These are phyloP conservation scores for Gonatopus flavifemur DNA, from an alignment of 1,140 invertebrate genomes.

Conservation along the genomic window DNA sequence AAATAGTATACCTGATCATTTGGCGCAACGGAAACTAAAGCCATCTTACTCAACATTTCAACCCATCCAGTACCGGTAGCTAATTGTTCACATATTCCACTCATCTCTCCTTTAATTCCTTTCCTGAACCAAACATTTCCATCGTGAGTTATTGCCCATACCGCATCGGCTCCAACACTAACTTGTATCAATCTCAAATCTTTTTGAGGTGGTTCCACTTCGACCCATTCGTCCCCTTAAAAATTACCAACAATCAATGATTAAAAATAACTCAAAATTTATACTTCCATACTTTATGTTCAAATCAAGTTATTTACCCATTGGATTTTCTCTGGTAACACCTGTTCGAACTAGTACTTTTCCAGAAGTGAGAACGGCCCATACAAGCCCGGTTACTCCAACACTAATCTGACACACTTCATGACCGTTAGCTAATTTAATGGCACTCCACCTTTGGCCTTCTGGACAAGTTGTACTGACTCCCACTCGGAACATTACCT, in stretches of 20 bases:
- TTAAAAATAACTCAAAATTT: no score
- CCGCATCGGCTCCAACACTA: constrained; percentile 79
- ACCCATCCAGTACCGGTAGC: constrained; percentile 78
- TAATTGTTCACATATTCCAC: constrained; percentile 69
- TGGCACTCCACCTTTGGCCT: constrained; percentile 78
- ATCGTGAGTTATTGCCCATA: constrained; percentile 86
- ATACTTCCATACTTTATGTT: background rate
- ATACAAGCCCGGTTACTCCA: constrained; percentile 80
- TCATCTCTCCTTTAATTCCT: constrained; percentile 73
- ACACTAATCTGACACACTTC: constrained; percentile 84
- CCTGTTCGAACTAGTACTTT: constrained; percentile 77
- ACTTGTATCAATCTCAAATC: constrained; percentile 73
- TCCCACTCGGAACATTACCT: constrained; percentile 82
- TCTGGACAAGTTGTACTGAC: constrained; percentile 81
- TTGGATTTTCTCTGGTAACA: constrained; percentile 71
- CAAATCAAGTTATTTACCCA: constrained; percentile 55
- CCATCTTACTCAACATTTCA: constrained; percentile 83
- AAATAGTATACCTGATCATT: constrained; percentile 81
- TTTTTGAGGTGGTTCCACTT: constrained; percentile 74
- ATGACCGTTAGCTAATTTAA: constrained; percentile 71
- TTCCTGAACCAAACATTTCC: constrained; percentile 88
- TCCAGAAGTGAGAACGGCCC: constrained; percentile 82
- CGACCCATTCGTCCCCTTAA: constrained; percentile 74
- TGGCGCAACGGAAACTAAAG: constrained; percentile 77
- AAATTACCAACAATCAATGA: constrained; percentile 5